These are phyloP conservation scores for Oreochromis tanganicae DNA, from an alignment of 2,113 vertebrate species.

Conservation along the genomic window DNA sequence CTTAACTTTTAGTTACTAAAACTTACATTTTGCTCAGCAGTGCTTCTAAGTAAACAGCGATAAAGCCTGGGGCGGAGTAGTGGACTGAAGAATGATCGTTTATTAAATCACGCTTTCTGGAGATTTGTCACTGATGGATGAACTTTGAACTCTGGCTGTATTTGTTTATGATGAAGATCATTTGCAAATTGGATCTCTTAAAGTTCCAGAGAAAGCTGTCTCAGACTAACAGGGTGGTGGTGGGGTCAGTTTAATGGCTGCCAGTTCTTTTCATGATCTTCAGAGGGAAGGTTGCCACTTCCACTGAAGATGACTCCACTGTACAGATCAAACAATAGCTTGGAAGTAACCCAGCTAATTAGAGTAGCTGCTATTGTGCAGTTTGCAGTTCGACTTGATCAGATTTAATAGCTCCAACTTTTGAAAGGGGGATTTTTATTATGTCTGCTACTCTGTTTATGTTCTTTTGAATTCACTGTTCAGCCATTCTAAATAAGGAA, in stretches of 20 bases:
- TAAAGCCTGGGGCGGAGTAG: background rate
- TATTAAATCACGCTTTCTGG: background rate
- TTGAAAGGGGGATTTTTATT: background rate
- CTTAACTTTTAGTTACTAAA: background rate
- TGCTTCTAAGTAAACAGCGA: background rate
- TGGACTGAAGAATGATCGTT: background rate
- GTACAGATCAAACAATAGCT: constrained; percentile 7
- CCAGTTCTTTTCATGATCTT: background rate
- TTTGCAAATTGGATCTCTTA: background rate
- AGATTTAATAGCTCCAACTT: background rate
- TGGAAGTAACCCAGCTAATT: constrained; percentile 2
- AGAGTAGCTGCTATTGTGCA: background rate
- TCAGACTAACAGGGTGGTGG: background rate
- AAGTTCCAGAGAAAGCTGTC: background rate
- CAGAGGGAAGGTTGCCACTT: constrained; percentile 10
- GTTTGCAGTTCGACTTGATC: background rate
- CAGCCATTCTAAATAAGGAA: background rate
- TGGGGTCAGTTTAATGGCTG: constrained; percentile 15
- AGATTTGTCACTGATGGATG: background rate
- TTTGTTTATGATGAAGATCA: background rate
- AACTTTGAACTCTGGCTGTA: background rate
- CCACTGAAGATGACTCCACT: background rate
- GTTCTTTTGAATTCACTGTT: background rate
- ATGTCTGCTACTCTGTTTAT: background rate
- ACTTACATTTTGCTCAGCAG: background rate